Base-by-base conservation (phyloP, 1,140 invertebrate genomes). In the Nebria ingens region DNA sequence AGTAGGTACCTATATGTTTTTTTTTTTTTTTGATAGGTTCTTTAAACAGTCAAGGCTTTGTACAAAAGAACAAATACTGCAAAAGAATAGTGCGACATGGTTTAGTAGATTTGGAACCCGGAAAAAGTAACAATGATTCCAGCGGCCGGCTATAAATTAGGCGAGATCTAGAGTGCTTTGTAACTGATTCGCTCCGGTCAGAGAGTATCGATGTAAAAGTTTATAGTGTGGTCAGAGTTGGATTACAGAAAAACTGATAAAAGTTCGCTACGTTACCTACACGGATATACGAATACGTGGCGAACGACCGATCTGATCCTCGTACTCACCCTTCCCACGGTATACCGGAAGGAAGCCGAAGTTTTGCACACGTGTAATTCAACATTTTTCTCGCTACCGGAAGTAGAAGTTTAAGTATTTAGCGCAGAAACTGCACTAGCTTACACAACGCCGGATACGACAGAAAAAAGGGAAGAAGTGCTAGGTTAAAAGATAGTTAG, bases 191-290 rank as follows among this genome's bases (percentile, higher is more conserved):
- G 9, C 40, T 17, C 17, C 17, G 40, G 40, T 45, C 40, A 45
- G 40, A n/a, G n/a, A 45, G 40, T 45, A 45, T 45, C 40, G 40
- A 45, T 45, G 40, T 45, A 45, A 45, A 45, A 45, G 40, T 45
- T 45, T 45, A 45, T 17, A 17, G 40, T n/a, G n/a, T 17, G 40
- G 40, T 45, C 40, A 45, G 40, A 45, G 9, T 6, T 6, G 40
- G 40, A 45, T 45, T 45, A 45, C 9, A 12, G 17, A n/a, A 17
- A 45, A 45, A 45, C 40, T 45, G 40, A 45, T 45, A 45, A 45
- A 45, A 45, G 9, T 45, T 45, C 4, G 17, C 40, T 34, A 34
- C 25, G n/a, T n/a, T n/a, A n/a, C n/a, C n/a, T n/a, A n/a, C n/a
- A n/a, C n/a, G n/a, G n/a, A n/a, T n/a, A n/a, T n/a, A n/a, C n/a